A percentile compares a stretch with the other conserved stretches of the same genome.
phyloP scores from a whole-genome alignment of 2,888 invertebrate species.

The Eupeodes latifasciatus region DNA sequence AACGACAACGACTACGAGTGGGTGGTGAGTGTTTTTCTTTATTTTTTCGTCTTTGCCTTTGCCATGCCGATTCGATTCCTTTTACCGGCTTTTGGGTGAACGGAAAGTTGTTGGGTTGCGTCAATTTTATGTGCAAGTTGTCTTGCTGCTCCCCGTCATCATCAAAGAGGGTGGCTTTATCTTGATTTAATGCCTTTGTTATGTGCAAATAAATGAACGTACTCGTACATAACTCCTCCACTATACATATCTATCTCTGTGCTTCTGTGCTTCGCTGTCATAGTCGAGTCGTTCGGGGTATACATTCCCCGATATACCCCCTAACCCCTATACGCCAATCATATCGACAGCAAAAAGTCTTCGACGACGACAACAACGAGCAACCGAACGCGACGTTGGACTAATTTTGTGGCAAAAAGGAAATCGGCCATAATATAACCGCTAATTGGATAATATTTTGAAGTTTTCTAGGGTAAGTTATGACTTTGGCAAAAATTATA shows the following conservation, averaged over 20 bases:
- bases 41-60: too few species aligned
- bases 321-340: neutral
- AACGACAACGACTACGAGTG: neutral
- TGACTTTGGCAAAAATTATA: constrained; percentile 34
- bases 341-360: neutral
- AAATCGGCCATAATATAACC: constrained; percentile 60
- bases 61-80: neutral
- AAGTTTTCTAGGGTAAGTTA: constrained; percentile 68
- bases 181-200: constrained; percentile 65
- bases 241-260: constrained; percentile 21
- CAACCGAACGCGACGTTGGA: neutral
- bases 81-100: constrained; percentile 13
- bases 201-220: constrained; percentile 63
- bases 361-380: neutral
- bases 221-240: neutral
- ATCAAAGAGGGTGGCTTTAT: constrained; percentile 46
- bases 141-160: neutral
- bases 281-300: neutral
- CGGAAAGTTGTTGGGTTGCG: constrained; percentile 5
- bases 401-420: constrained; percentile 50
- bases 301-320: too few species aligned
- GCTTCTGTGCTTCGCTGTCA: neutral
- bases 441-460: constrained; percentile 73
- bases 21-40: neutral
- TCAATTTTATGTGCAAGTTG: constrained; percentile 30